phyloP scores from a whole-genome alignment of 92 coral and sea anemone species.

The Palythoa heliodiscus region DNA sequence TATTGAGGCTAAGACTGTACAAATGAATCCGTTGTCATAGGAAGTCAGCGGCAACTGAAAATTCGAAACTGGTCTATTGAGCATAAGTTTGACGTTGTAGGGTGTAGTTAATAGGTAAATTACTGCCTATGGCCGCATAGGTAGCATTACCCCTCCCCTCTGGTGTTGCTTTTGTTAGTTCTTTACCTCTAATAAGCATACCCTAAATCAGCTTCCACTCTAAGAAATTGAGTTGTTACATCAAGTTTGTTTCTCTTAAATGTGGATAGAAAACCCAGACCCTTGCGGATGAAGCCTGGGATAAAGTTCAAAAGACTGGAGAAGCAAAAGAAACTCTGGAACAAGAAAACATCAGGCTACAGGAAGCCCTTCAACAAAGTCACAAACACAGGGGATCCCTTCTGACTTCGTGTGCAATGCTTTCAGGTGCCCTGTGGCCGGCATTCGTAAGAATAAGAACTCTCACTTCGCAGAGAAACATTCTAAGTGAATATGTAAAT shows the following conservation, averaged over 20 bases:
- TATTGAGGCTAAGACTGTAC: no score
- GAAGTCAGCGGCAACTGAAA: no score
- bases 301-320: slow-evolving; percentile 85
- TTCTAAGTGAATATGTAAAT: slow-evolving; percentile 69
- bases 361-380: slow-evolving; percentile 74
- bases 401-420: slow-evolving; percentile 81
- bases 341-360: slow-evolving; percentile 80
- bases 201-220: no score
- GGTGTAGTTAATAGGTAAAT: no score
- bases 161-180: background rate
- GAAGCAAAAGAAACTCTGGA: slow-evolving; percentile 86
- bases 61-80: no score
- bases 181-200: background rate
- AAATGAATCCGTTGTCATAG: no score
- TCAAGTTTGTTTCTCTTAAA: background rate
- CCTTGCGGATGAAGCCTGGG: slow-evolving; percentile 96
- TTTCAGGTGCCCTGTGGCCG: slow-evolving; percentile 97
- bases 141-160: background rate
- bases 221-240: background rate
- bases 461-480: slow-evolving; percentile 80
- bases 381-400: slow-evolving; percentile 74
- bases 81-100: no score
- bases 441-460: slow-evolving; percentile 83
- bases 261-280: slow-evolving; percentile 83
- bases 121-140: no score